Conservation (phyloP, 2,797 vertebrate genomes). For the Sebastiscus albofasciatus region DNA sequence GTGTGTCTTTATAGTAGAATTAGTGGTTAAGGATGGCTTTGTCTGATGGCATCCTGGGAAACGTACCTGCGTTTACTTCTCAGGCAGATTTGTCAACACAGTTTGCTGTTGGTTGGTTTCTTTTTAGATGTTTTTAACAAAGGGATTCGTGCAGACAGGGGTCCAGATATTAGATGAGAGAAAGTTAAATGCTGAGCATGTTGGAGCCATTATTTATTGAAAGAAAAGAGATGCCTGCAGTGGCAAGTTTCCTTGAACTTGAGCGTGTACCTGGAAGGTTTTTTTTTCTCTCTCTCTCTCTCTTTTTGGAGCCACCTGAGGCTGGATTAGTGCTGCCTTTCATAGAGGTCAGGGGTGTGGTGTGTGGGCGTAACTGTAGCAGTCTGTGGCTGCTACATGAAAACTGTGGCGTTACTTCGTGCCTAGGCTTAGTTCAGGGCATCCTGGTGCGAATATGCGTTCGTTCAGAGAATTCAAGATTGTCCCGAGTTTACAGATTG, state of each 20-base stretch:
- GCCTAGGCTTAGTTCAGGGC: slow-evolving; percentile 12
- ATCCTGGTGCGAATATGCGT: background rate
- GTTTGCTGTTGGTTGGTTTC: background rate
- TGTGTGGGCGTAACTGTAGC: slow-evolving; percentile 57
- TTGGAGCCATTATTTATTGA: slow-evolving; percentile 33
- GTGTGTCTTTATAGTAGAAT: slow-evolving; percentile 21
- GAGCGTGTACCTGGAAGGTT: slow-evolving; percentile 61
- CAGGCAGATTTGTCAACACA: slow-evolving; percentile 36
- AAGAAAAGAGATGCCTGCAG: slow-evolving; percentile 64
- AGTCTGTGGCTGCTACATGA: slow-evolving; percentile 31
- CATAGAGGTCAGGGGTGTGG: slow-evolving; percentile 61
- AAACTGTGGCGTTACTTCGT: slow-evolving; percentile 24
- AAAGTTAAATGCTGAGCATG: slow-evolving; percentile 33
- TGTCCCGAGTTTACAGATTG: background rate
- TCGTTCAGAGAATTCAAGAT: background rate
- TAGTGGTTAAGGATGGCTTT: slow-evolving; percentile 25
- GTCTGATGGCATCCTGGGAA: slow-evolving; percentile 47
- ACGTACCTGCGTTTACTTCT: slow-evolving; percentile 33
- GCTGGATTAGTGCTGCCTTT: slow-evolving; percentile 53
- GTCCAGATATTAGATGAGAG: background rate
- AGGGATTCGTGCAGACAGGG: slow-evolving; percentile 14
- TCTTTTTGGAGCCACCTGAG: slow-evolving; percentile 47
- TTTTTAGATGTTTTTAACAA: slow-evolving; percentile 4
- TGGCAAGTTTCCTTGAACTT: slow-evolving; percentile 60
- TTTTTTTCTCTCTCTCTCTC: background rate